phyloP scores from a whole-genome alignment of 2,797 vertebrate species.

The Eleutherodactylus coqui region DNA sequence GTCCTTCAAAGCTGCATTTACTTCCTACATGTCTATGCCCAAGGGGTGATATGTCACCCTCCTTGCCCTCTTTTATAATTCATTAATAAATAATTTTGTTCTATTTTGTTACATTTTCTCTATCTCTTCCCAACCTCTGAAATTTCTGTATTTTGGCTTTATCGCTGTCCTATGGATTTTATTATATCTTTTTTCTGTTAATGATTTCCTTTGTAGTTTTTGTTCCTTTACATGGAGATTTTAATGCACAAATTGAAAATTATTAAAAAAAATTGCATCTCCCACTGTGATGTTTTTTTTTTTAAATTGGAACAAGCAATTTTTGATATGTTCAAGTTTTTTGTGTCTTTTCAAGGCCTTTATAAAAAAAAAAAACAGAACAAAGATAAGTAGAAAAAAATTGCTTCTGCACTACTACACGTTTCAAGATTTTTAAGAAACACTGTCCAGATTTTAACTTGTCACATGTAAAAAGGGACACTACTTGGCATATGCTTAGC shows the following conservation, averaged over 20 bases:
- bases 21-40: slow-evolving; percentile 50
- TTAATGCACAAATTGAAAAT: slow-evolving; percentile 55
- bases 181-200: slow-evolving; percentile 7
- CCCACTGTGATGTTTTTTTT: slow-evolving; percentile 52
- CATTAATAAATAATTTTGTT: slow-evolving; percentile 17
- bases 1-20: slow-evolving; percentile 56
- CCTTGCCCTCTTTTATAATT: slow-evolving; percentile 36
- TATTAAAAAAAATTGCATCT: slow-evolving; percentile 63
- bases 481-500: too few species aligned
- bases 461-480: too few species aligned
- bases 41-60: slow-evolving; percentile 57
- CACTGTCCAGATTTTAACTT: too few species aligned
- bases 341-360: neutral
- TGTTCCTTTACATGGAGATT: slow-evolving; percentile 49
- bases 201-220: slow-evolving; percentile 45
- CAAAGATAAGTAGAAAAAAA: neutral
- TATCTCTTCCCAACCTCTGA: neutral
- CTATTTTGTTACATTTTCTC: slow-evolving; percentile 11
- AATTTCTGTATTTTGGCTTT: slow-evolving; percentile 46
- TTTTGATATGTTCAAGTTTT: slow-evolving; percentile 18
- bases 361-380: neutral
- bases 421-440: too few species aligned
- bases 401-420: neutral
- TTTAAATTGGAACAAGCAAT: slow-evolving; percentile 45
- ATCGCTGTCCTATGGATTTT: slow-evolving; percentile 29